These are phyloP conservation scores for Danio aesculapii DNA, from an alignment of 2,797 vertebrate genomes.

Conservation along the genomic window DNA sequence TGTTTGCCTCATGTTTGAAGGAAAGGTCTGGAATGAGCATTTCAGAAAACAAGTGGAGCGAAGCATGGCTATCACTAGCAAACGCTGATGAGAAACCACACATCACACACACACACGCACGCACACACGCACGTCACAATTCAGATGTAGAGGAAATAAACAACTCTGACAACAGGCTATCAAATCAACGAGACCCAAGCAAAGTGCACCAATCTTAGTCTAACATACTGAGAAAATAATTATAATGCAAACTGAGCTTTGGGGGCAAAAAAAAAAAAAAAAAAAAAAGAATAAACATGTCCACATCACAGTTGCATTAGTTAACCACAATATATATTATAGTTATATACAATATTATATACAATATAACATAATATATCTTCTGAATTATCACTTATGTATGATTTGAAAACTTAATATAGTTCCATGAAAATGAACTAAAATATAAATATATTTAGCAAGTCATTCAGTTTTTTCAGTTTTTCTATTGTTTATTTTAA, in stretches of 20 bases:
- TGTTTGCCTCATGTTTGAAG: slow-evolving; percentile 20
- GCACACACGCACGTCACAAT: not conserved
- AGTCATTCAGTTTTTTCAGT: too few relatives aligned
- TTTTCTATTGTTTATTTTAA: too few relatives aligned
- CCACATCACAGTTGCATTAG: not conserved
- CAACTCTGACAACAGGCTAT: slow-evolving; percentile 9
- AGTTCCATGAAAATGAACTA: too few relatives aligned
- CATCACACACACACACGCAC: slow-evolving; percentile 26
- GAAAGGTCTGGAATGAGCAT: slow-evolving; percentile 19
- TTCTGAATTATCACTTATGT: too few relatives aligned
- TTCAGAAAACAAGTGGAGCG: slow-evolving; percentile 15
- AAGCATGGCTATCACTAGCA: slow-evolving; percentile 33
- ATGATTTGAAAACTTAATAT: too few relatives aligned
- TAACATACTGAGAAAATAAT: not conserved
- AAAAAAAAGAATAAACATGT: not conserved
- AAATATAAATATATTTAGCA: too few relatives aligned
- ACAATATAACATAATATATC: too few relatives aligned
- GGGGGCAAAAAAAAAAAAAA: too few relatives aligned
- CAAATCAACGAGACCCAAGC: not conserved
- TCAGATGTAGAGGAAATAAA: slow-evolving; percentile 13
- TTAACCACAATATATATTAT: not conserved
- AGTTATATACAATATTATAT: too few relatives aligned
- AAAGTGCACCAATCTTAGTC: not conserved
- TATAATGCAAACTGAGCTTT: not conserved
- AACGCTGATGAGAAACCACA: slow-evolving; percentile 41